Evolutionary conservation across 2,113 vertebrate species (phyloP), one percentile per base, ranked within the genome.

Genomic region (Jaculus jaculus): DNA sequence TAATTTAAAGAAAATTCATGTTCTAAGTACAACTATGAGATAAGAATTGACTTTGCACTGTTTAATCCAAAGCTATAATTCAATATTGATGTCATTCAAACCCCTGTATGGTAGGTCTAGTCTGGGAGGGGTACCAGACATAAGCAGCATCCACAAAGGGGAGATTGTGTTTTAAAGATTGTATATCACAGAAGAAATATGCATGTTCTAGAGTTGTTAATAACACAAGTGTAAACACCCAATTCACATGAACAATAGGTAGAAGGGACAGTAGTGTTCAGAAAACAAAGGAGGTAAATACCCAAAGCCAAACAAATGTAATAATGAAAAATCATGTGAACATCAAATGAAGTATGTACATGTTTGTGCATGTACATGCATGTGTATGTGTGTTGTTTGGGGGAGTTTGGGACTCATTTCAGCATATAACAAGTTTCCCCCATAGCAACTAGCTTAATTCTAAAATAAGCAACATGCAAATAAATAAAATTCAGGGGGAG

Each of bases 171-270:
- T 88, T 37, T 75, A 68, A 78, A n/a, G 74, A 82, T 54, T 32
- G 0, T 15, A 18, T 42, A 37, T 30, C 54, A 94, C 58, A 72
- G 39, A 90, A 78, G 60, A 90, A 95, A 74, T 23, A n/a, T 90
- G 63, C 72, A 84, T 28, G 87, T 91, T 93, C 82, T 39, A 93
- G 69, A 92, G 84, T 68, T 82, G 63, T 84, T 83, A 94, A 71
- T 88, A 79, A 91, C 82, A 51, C 30, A 96, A 74, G 37, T 82
- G 54, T 73, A 60, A 63, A 77, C 2, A 24, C 28, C 7, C 78
- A 87, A 91, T 89, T 87, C 72, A 90, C 26, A 21, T 63, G 78
- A 93, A 78, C 51, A 90, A 78, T 37, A 84, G 54, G 10, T 78
- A 32, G 54, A 82, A 95, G 47, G 72, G 15, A 92, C 92, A 94